These are phyloP conservation scores for Bombus sibiricus DNA, from an alignment of 1,140 invertebrate species.

Conservation along the genomic window DNA sequence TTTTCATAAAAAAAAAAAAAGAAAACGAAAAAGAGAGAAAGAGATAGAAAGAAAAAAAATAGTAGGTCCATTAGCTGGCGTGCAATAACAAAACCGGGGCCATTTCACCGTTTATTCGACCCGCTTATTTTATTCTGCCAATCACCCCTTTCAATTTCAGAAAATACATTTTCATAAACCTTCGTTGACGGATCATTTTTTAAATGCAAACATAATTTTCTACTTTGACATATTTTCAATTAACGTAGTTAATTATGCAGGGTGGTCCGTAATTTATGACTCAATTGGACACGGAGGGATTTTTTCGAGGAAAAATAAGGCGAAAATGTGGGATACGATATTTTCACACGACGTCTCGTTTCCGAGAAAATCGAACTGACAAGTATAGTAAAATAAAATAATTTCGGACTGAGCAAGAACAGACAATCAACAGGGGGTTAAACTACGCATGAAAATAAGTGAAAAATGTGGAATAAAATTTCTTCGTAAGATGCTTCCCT, in stretches of 20 bases:
- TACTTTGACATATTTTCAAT: background rate
- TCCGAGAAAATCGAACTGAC: no score
- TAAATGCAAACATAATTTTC: background rate
- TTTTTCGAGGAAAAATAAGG: no score
- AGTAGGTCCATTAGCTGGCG: conserved; percentile 22
- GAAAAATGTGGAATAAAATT: no score
- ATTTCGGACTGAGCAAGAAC: no score
- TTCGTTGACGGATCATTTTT: background rate
- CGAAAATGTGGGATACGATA: no score
- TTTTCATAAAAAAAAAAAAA: conserved; percentile 23
- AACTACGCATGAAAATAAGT: no score
- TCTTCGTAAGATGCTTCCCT: no score
- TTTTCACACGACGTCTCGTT: no score
- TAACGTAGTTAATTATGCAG: background rate
- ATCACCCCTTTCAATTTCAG: background rate
- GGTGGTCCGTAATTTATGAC: no score
- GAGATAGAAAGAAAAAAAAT: background rate
- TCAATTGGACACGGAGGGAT: no score
- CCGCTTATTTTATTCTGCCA: conserved; percentile 17
- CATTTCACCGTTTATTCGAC: background rate
- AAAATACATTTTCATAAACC: background rate
- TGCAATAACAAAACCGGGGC: conserved; percentile 20
- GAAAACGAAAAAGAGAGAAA: background rate
- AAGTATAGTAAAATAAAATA: no score
- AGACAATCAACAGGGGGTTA: no score